Conservation (phyloP, 1,140 invertebrate genomes). For the Neuroterus valhalla region DNA sequence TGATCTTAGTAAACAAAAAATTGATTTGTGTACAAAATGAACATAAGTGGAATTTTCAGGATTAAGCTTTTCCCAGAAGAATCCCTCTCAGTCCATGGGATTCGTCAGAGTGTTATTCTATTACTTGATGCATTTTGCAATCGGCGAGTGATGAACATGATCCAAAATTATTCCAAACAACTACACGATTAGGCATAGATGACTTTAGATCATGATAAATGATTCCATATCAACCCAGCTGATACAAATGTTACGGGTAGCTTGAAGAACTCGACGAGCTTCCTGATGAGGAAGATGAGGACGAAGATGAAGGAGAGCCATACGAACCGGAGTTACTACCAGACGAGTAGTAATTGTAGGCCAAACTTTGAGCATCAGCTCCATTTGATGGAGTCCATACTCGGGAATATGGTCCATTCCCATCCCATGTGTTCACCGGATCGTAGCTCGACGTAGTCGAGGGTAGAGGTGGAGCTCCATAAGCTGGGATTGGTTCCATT, state of each 20-base stretch:
- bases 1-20: too few relatives aligned
- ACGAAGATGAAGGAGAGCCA: conserved; percentile 71
- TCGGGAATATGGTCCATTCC: conserved; percentile 82
- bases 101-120: not conserved
- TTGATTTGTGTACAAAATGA: too few relatives aligned
- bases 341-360: conserved; percentile 86
- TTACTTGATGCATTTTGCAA: not conserved
- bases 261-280: conserved; percentile 76
- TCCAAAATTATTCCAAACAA: not conserved
- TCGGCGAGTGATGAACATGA: not conserved
- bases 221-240: not conserved
- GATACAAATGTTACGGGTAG: conserved; percentile 47
- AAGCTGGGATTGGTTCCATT: conserved; percentile 80
- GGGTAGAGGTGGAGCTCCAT: conserved; percentile 77
- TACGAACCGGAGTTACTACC: conserved; percentile 72
- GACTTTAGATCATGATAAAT: not conserved
- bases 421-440: conserved; percentile 78
- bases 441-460: conserved; percentile 77
- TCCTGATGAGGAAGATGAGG: conserved; percentile 74
- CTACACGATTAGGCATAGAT: too few relatives aligned
- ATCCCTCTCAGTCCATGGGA: not conserved
- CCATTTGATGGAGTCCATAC: conserved; percentile 80
- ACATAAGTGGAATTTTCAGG: not conserved
- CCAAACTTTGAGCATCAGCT: conserved; percentile 79
- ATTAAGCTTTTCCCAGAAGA: not conserved